These are phyloP conservation scores for Dysidea cf. avara DNA, from an alignment of 37 sponge, comb jelly and placozoan species.

Conservation along the genomic window DNA sequence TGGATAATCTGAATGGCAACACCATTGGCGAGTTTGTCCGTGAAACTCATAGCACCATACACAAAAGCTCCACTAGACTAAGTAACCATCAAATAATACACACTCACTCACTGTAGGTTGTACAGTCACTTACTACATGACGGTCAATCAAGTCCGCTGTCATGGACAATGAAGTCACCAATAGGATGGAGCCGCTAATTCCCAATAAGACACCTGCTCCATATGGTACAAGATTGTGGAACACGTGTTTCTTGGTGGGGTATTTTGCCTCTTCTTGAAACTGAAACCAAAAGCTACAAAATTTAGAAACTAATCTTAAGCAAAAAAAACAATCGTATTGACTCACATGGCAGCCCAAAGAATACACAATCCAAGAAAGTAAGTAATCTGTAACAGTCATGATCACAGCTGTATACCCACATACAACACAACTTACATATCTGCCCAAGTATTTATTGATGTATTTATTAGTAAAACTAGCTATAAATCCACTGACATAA, in stretches of 20 bases:
- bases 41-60: slow-evolving; percentile 95
- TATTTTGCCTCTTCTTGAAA: background rate
- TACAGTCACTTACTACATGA: slow-evolving; percentile 50
- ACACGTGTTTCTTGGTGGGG: background rate
- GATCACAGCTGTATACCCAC: background rate
- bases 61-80: slow-evolving; percentile 93
- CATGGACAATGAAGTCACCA: slow-evolving; percentile 89
- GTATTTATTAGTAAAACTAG: slow-evolving; percentile 45
- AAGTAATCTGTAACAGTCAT: slow-evolving; percentile 64
- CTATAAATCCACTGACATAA: slow-evolving; percentile 68
- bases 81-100: background rate
- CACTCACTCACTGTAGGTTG: background rate
- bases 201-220: slow-evolving; percentile 77
- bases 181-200: slow-evolving; percentile 74
- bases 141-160: slow-evolving; percentile 90
- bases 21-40: slow-evolving; percentile 94
- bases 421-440: slow-evolving; percentile 50
- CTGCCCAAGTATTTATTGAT: slow-evolving; percentile 75
- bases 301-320: no score
- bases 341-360: slow-evolving; percentile 68
- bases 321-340: no score
- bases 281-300: slow-evolving; percentile 50
- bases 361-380: slow-evolving; percentile 64
- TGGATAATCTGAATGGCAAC: slow-evolving; percentile 84
- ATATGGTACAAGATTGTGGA: slow-evolving; percentile 29